phyloP scores from a whole-genome alignment of 2,113 vertebrate genomes.

The Corapipo altera region DNA sequence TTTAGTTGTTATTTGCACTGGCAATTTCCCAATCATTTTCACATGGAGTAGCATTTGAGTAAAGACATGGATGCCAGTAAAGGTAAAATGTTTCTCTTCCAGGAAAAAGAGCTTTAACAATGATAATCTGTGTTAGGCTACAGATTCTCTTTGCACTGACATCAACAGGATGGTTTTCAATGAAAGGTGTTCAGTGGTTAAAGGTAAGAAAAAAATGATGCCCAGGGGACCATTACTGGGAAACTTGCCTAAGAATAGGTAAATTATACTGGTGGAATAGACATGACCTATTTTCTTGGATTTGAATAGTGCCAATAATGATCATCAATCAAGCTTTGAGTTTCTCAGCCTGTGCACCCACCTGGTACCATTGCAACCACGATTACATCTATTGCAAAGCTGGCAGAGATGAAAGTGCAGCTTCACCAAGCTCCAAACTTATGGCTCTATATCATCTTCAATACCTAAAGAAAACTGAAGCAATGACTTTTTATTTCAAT shows the following conservation, averaged over 20 bases:
- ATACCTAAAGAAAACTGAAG: background rate
- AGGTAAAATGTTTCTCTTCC: background rate
- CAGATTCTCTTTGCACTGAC: background rate
- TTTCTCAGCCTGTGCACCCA: background rate
- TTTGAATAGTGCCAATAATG: background rate
- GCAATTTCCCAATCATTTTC: constrained; percentile 38
- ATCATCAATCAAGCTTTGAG: background rate
- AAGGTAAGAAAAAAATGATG: background rate
- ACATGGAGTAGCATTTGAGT: background rate
- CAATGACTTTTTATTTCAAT: background rate
- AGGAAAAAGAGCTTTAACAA: background rate
- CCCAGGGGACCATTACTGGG: background rate
- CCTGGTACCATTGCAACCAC: rapidly evolving
- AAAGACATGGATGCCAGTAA: background rate
- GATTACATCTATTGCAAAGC: background rate
- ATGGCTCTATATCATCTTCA: background rate
- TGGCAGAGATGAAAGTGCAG: background rate
- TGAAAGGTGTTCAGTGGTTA: background rate
- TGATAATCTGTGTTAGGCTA: background rate
- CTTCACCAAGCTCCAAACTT: background rate
- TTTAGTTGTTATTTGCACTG: constrained; percentile 33
- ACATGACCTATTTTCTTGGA: background rate
- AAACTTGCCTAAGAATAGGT: background rate
- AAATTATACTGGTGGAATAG: background rate
- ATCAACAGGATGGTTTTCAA: background rate